Evolutionary conservation across 2,888 invertebrate genomes (phyloP), one percentile per base, ranked within the genome.

Genomic region (Dermolepida albohirtum): DNA sequence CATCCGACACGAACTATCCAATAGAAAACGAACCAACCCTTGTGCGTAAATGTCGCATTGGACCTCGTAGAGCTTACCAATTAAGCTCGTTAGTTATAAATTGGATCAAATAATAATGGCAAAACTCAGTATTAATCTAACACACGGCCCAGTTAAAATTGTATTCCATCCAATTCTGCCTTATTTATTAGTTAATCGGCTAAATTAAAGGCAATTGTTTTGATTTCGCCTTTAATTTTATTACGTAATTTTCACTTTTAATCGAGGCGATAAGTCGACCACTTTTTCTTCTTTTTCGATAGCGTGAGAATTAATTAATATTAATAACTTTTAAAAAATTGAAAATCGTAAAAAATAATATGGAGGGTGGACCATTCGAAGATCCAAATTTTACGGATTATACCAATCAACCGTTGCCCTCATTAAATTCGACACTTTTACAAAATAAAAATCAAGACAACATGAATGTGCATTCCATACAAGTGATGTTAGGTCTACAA

Each of bases 321-420:
- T 59, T 17, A 34, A 64, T 49, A 69, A 43, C 54, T 66, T 29
- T 50, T 29, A 55, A 55, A 54, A 66, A 62, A 63, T 55, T 57
- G 62, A 27, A 22, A 66, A 49, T 47, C 8, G 16, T 2, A 54
- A 67, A 7, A 44, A 57, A 14, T n/a, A 34, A 34, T 83, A 90
- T 93, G 92, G 93, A 93, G 82, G 90, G 85, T 74, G 84, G 84
- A 59, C 87, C 87, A 39, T 87, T 93, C 83, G 94, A 94, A 80
- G 94, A 74, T 67, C 91, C 92, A 78, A 89, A 92, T 79, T 94
- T 93, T 82, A 86, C 88, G 73, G 93, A 94, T 83, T 93, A 93
- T 78, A 84, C 86, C 34, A 87, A 86, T 74, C 88, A 86, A 55
- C 84, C 85, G 16, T 74, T 85, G 49, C 81, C 84, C 12, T 82